These are phyloP conservation scores for Siniperca obscura DNA, from an alignment of 2,797 vertebrate species.

Conservation along the genomic window DNA sequence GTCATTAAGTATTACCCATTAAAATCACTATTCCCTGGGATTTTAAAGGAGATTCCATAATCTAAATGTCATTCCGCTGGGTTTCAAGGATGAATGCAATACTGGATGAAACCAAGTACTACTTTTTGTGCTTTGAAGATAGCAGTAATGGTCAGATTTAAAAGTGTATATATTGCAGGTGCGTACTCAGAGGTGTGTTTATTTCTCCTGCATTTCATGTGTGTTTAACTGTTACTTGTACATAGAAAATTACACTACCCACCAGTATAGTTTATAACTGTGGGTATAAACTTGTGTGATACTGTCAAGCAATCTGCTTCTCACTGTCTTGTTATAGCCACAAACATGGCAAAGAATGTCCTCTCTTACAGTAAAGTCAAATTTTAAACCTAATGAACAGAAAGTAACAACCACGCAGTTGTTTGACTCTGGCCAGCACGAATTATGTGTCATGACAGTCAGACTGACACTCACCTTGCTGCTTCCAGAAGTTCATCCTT, in stretches of 20 bases:
- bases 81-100: background rate
- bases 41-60: background rate
- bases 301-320: background rate
- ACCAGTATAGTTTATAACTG: background rate
- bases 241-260: background rate
- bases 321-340: background rate
- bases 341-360: background rate
- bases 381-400: background rate
- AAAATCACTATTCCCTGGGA: background rate
- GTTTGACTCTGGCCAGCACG: background rate
- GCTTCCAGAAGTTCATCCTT: slow-evolving; percentile 99
- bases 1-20: slow-evolving; percentile 10
- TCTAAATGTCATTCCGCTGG: background rate
- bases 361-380: background rate
- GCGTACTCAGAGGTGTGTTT: background rate
- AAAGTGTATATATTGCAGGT: background rate
- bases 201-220: background rate
- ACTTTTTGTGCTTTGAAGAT: background rate
- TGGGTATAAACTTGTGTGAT: background rate
- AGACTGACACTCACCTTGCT: slow-evolving; percentile 90
- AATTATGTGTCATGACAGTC: background rate
- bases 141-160: background rate
- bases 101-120: background rate
- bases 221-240: background rate
- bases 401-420: background rate